Evolutionary conservation across 2,797 vertebrate species (phyloP).

Genomic region (Triplophysa yarkandensis): DNA sequence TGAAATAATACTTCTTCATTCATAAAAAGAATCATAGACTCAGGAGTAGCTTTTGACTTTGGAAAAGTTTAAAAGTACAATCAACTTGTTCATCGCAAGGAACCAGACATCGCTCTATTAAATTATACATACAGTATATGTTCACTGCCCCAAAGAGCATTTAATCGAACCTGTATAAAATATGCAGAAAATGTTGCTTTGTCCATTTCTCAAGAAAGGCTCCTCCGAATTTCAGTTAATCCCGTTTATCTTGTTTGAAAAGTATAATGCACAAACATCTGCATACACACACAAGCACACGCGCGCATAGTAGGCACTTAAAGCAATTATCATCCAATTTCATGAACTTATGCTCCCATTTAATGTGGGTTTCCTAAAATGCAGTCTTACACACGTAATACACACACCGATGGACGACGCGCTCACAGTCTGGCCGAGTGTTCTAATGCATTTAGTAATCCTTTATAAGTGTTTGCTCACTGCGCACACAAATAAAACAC

Average conservation of each 20-base stretch:
- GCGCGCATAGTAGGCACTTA: slow-evolving; percentile 11
- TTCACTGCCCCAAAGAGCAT: neutral
- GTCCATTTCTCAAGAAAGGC: slow-evolving; percentile 12
- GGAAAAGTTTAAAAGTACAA: neutral
- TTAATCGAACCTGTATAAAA: slow-evolving; percentile 20
- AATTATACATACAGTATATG: neutral
- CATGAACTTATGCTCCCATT: slow-evolving; percentile 34
- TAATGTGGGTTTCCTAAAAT: slow-evolving; percentile 33
- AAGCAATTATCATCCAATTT: slow-evolving; percentile 38
- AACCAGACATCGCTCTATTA: neutral
- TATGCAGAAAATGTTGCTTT: slow-evolving; percentile 5
- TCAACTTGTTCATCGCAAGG: neutral
- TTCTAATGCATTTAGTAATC: slow-evolving; percentile 59
- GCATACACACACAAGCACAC: slow-evolving; percentile 30
- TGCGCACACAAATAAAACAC: slow-evolving; percentile 31
- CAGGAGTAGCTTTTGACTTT: neutral
- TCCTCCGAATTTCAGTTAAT: slow-evolving; percentile 21
- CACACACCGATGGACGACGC: slow-evolving; percentile 18
- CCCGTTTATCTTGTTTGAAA: slow-evolving; percentile 20
- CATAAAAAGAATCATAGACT: neutral
- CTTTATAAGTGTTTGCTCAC: slow-evolving; percentile 57
- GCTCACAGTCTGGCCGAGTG: slow-evolving; percentile 42
- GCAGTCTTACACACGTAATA: slow-evolving; percentile 17
- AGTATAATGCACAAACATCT: neutral
- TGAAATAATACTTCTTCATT: neutral